phyloP scores from a whole-genome alignment of 2,113 vertebrate genomes.

The Hemibagrus wyckioides region DNA sequence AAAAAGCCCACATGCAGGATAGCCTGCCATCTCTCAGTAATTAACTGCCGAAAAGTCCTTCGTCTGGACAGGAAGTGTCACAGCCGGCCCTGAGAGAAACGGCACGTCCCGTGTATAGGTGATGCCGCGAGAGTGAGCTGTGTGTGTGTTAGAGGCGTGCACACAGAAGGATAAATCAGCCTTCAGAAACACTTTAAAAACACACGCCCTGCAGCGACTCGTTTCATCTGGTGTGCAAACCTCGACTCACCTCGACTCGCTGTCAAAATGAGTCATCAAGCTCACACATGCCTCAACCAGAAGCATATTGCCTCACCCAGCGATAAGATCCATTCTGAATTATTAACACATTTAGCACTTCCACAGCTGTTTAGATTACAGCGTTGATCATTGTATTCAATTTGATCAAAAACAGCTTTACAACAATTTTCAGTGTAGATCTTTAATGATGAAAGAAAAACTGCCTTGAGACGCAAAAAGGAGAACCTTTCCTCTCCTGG shows the following conservation, averaged over 20 bases:
- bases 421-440: neutral
- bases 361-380: neutral
- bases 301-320: constrained; percentile 18
- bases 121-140: constrained; percentile 51
- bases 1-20: neutral
- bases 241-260: constrained; percentile 46
- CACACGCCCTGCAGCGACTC: constrained; percentile 49
- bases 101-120: constrained; percentile 36
- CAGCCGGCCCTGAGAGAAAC: constrained; percentile 28
- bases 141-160: neutral
- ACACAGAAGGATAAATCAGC: neutral
- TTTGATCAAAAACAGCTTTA: neutral
- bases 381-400: neutral
- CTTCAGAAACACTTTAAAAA: constrained; percentile 35
- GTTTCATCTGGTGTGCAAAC: constrained; percentile 54
- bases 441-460: neutral
- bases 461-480: neutral
- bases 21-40: neutral
- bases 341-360: neutral
- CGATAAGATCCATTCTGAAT: neutral
- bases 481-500: neutral
- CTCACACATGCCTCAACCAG: constrained; percentile 14
- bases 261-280: constrained; percentile 50
- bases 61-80: neutral
- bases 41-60: constrained; percentile 20